Base-by-base conservation (phyloP, 2,888 invertebrate species). In the Acleris literana region DNA sequence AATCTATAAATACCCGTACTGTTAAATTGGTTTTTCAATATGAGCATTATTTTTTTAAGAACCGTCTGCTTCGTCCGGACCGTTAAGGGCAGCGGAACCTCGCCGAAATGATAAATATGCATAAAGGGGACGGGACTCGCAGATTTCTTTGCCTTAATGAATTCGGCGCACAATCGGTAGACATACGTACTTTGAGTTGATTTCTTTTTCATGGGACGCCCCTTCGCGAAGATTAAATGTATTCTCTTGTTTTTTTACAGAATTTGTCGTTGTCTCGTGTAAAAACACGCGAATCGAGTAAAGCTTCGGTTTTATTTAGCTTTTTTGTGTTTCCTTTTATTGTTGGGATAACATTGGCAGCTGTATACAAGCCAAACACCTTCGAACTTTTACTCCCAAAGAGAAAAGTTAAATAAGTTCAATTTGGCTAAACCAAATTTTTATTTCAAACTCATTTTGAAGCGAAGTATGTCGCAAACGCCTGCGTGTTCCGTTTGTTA, bases 31-130 rank as follows among this genome's bases (percentile, higher is more conserved):
- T 61, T 52, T 53, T 66, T 51, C 66, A 62, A 62, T 62, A 52
- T 33, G 22, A 51, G 57, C 29, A 53, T 66, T 66, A 57, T 66
- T 57, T 53, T 64, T 61, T 61, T 43, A 64, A 62, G 64, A 53
- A 51, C 53, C 57, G 64, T 17, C 57, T 48, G 44, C 18, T 57
- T 58, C 49, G 53, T 68, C 61, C 64, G 48, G 52, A 33, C 68
- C 52, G 64, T 56, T 65, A 56, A 54, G 33, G 61, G 61, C 48
- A 29, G 17, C 55, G 63, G 49, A 52, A 67, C 63, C 20, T 58
- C 58, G 56, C 55, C 62, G 54, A 54, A 61, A 57, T 58, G 54
- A 69, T 71, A 71, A 71, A 71, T 71, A 71, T 71, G 69, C 68
- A 71, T 71, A 59, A 68, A 65, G 58, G 65, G 62, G 61, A 48